Base-by-base conservation (phyloP, 2,797 vertebrate genomes). In the Caiman crocodilus region DNA sequence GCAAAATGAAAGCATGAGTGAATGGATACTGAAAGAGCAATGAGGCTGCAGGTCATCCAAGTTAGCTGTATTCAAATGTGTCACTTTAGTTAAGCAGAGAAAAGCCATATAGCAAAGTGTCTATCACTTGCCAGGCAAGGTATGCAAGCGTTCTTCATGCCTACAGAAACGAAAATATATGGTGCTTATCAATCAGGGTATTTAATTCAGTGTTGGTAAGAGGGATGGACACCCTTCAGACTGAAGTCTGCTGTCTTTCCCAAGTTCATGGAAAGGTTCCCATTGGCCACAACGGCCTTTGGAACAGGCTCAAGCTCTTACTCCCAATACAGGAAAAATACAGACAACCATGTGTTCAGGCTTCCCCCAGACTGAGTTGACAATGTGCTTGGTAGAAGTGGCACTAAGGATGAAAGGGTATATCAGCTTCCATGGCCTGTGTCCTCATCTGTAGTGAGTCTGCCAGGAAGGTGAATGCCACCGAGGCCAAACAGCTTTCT, bases 81-180 rank as follows among this genome's bases (percentile, higher is more conserved):
- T 89, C 88, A 76, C 84, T 90, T 76, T 2, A 76, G 79, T 71
- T 76, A 86, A 87, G 60, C 78, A 84, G 71, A 67, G 73, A 69
- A 90, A 92, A 5, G n/a, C 79, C 88, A 64, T 92, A 35, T 86
- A 82, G 87, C 75, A 89, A 73, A 78, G n/a, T 42, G 82, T 82
- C 89, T 88, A 76, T 63, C 71, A 5, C 42, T 80, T 20, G 17
- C 35, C 71, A 76, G 67, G 79, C 28, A 64, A 71, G 77, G 25
- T 4, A 81, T 13, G 79, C 56, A 84, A 32, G 60, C 92, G 57
- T 6, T 83, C 87, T 83, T 78, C 87, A 76, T 83, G 78, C 7
- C 58, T 78, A 55, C 32, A 64, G 55, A 3, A 64, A 35, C 11
- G 10, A 64, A 42, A 8, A 6, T 1, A 42, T 2, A 26, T 1